phyloP scores from a whole-genome alignment of 2,797 vertebrate species.

The Emydoidea blandingii region DNA sequence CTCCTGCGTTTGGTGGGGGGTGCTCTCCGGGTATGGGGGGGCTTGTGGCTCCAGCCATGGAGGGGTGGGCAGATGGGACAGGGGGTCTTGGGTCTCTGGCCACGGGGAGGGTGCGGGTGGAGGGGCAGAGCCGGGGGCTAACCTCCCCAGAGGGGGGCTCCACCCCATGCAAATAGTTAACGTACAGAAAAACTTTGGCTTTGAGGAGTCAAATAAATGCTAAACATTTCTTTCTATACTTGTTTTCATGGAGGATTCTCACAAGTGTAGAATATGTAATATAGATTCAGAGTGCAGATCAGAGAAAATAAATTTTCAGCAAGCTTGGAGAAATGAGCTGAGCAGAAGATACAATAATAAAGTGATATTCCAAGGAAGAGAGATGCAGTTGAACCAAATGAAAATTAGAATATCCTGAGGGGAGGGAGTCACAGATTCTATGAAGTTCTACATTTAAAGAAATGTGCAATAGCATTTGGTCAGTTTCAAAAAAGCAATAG shows the following conservation, averaged over 20 bases:
- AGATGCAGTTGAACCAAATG: background rate
- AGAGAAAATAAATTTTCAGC: constrained; percentile 6
- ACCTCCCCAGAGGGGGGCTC: too few relatives aligned
- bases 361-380: background rate
- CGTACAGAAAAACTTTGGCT: background rate
- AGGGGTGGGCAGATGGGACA: too few relatives aligned
- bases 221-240: background rate
- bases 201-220: background rate
- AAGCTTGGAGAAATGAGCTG: background rate
- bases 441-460: background rate
- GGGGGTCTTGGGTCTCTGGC: too few relatives aligned
- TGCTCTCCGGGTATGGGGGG: too few relatives aligned
- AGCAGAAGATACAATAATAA: background rate
- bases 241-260: background rate
- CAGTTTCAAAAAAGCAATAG: background rate
- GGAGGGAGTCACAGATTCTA: background rate
- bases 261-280: background rate
- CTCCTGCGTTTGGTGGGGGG: too few relatives aligned
- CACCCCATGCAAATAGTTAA: background rate
- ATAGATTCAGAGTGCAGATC: background rate
- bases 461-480: background rate
- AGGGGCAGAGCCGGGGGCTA: too few relatives aligned
- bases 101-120: too few relatives aligned
- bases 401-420: background rate
- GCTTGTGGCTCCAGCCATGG: too few relatives aligned